Evolutionary conservation across 2,113 vertebrate genomes (phyloP), one percentile per base, ranked within the genome.

Genomic region (Euleptes europaea): DNA sequence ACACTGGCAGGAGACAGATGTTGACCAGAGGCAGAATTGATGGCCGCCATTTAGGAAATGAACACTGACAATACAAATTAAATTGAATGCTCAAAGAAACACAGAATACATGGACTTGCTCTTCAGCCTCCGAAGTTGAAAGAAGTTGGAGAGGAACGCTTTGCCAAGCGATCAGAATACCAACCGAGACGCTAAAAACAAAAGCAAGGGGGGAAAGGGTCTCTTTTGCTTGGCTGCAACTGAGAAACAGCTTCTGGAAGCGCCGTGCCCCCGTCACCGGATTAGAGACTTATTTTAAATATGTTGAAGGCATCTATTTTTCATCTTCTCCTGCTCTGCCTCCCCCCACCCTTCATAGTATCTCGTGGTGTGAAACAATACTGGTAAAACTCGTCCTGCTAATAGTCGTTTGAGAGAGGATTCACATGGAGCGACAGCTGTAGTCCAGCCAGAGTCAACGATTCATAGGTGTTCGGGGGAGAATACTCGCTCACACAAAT

Each of bases 211-310:
- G 40, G 42, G 17, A 47, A 63, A 47, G 44, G 2, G 14, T 54
- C 57, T 38, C 8, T 49, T 63, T 81, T 54, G 65, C 66, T 38
- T 28, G n/a, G 44, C 66, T 51, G 26, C 14, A 31, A 12, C 38
- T 10, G 67, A 14, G 28, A 67, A 77, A 26, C 51, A 51, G 42
- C 28, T 69, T 63, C 51, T 14, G 21, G 73, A 82, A 33, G 49
- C 9, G 44, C 87, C 86, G 89, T 73, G 87, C 90, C 54, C 90
- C 90, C 93, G 72, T 84, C 80, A 86, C 90, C 90, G 91, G 90
- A 94, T 93, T 93, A 93, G 75, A 92, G 92, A 93, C 92, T 88
- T 88, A 87, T 88, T 91, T 77, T 87, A 93, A 94, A 88, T 90
- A 94, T 91, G 90, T 87, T 88, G 91, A 82, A 88, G 82, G 91